Percentiles rank a stretch among this genome's conserved stretches.
phyloP scores from a whole-genome alignment of 2,888 invertebrate genomes.

The Timema podura region DNA sequence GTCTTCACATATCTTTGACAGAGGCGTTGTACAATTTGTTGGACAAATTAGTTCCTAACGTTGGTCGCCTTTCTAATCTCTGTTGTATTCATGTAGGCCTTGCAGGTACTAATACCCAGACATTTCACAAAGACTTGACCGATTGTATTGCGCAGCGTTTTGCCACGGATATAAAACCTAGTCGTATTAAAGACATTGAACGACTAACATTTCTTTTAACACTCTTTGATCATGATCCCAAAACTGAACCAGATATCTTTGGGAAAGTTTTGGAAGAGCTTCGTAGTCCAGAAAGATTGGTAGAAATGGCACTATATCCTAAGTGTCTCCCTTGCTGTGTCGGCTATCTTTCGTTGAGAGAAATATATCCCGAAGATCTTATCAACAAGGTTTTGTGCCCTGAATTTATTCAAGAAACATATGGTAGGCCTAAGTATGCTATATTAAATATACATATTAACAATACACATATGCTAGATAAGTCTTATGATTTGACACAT shows the following conservation, averaged over 20 bases:
- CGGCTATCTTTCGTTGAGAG: slow-evolving; percentile 55
- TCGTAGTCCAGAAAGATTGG: slow-evolving; percentile 48
- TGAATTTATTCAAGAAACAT: slow-evolving; percentile 55
- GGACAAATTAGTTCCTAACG: slow-evolving; percentile 51
- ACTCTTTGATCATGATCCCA: slow-evolving; percentile 56
- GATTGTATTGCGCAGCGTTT: slow-evolving; percentile 53
- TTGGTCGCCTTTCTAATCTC: slow-evolving; percentile 56
- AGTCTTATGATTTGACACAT: too few species aligned
- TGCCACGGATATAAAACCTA: slow-evolving; percentile 45
- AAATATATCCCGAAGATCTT: slow-evolving; percentile 56
- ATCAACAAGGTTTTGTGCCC: slow-evolving; percentile 54
- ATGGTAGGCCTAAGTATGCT: slow-evolving; percentile 47
- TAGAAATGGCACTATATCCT: slow-evolving; percentile 57
- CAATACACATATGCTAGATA: too few species aligned
- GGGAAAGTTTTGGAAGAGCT: slow-evolving; percentile 49
- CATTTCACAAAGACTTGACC: slow-evolving; percentile 48
- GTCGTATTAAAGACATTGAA: slow-evolving; percentile 72
- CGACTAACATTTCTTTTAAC: slow-evolving; percentile 59
- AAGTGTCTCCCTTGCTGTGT: slow-evolving; percentile 58
- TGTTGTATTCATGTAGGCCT: slow-evolving; percentile 64
- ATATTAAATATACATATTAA: not conserved
- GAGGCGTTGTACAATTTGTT: slow-evolving; percentile 51
- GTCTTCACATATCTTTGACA: slow-evolving; percentile 47
- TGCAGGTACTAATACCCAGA: slow-evolving; percentile 53
- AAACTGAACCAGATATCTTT: slow-evolving; percentile 49